Conservation (phyloP, 2,888 invertebrate genomes). For the Drosophila crucigera region DNA sequence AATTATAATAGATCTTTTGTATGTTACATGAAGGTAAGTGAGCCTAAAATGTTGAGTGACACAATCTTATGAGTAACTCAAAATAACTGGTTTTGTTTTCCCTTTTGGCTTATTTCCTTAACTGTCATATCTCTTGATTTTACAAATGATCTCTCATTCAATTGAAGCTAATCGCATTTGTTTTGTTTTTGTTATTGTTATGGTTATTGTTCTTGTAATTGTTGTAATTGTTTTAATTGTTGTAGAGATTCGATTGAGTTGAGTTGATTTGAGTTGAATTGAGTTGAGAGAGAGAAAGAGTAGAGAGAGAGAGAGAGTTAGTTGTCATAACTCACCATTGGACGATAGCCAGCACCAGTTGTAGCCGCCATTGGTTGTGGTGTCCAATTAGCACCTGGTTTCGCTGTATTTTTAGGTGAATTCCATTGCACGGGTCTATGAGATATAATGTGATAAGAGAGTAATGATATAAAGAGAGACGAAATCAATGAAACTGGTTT, state of each 20-base stretch:
- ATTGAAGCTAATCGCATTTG: slow-evolving; percentile 26
- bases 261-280: slow-evolving; percentile 54
- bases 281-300: slow-evolving; percentile 18
- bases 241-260: slow-evolving; percentile 20
- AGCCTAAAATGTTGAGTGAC: slow-evolving; percentile 61
- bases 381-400: slow-evolving; percentile 92
- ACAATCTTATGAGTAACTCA: slow-evolving; percentile 39
- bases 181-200: slow-evolving; percentile 24
- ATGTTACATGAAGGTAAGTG: slow-evolving; percentile 50
- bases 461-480: slow-evolving; percentile 76
- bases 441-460: slow-evolving; percentile 81
- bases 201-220: slow-evolving; percentile 36
- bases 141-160: slow-evolving; percentile 28
- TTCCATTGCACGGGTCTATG: slow-evolving; percentile 95
- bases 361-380: slow-evolving; percentile 96
- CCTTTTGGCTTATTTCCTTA: slow-evolving; percentile 13
- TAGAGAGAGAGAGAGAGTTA: slow-evolving; percentile 68
- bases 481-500: slow-evolving; percentile 65
- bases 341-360: slow-evolving; percentile 94
- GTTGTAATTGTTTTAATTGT: slow-evolving; percentile 53
- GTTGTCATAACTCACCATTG: slow-evolving; percentile 89
- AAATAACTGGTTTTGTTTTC: neutral
- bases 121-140: slow-evolving; percentile 26
- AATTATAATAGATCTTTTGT: slow-evolving; percentile 28
- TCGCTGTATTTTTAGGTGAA: slow-evolving; percentile 94